These are phyloP conservation scores for Eulemur coronatus DNA, from an alignment of 2,797 vertebrate genomes.

Conservation along the genomic window DNA sequence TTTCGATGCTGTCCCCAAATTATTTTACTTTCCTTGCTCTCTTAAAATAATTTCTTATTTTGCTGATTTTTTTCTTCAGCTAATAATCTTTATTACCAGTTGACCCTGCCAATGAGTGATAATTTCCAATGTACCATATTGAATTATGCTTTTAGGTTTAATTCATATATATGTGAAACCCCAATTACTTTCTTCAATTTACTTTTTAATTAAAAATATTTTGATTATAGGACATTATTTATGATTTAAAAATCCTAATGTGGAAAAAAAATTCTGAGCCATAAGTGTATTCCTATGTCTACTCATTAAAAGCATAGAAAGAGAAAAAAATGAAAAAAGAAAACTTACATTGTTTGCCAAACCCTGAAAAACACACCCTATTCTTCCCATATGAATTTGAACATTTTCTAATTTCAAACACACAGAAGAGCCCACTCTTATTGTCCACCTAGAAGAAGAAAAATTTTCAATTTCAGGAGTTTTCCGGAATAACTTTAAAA, in stretches of 20 bases:
- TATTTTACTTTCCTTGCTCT: conserved; percentile 68
- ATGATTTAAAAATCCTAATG: not conserved
- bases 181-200: not conserved
- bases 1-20: not conserved
- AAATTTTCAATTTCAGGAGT: conserved; percentile 1
- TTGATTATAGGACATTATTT: not conserved
- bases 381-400: not conserved
- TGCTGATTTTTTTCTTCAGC: conserved; percentile 41
- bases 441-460: not conserved
- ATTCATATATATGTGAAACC: not conserved
- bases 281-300: not conserved
- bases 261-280: not conserved
- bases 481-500: not conserved
- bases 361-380: not conserved
- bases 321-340: not conserved
- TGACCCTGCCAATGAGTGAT: not conserved
- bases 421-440: not conserved
- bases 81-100: conserved; percentile 6
- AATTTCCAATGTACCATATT: conserved; percentile 42
- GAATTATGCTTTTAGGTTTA: not conserved
- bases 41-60: not conserved
- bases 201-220: conserved; percentile 36
- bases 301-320: not conserved
- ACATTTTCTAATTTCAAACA: conserved; percentile 5
- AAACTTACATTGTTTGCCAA: not conserved